Evolutionary conservation across 2,113 vertebrate species (phyloP).

Genomic region (Poeciliopsis retropinna): DNA sequence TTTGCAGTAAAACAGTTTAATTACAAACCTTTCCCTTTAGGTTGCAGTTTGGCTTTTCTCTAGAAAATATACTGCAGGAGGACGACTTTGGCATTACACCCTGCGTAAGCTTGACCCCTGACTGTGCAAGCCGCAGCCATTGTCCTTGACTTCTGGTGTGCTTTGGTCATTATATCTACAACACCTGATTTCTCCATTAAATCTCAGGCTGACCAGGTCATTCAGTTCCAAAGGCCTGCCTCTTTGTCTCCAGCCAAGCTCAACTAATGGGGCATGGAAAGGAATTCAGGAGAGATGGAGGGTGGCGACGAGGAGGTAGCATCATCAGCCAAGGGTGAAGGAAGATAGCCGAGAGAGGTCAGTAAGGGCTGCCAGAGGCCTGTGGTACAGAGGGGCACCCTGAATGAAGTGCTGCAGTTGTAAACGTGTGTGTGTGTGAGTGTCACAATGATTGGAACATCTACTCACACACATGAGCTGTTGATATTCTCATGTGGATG

Average conservation of each 20-base stretch:
- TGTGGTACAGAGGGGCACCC: conserved; percentile 56
- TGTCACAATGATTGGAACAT: conserved; percentile 71
- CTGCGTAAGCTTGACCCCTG: conserved; percentile 74
- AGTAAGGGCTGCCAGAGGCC: conserved; percentile 57
- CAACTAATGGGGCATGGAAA: conserved; percentile 91
- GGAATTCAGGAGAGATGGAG: conserved; percentile 74
- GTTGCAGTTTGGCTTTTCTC: conserved; percentile 59
- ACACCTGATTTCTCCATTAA: conserved; percentile 94
- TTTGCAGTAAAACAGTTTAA: conserved; percentile 67
- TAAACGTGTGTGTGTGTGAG: conserved; percentile 29
- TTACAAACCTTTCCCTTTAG: conserved; percentile 46
- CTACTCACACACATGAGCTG: conserved; percentile 88
- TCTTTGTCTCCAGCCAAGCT: conserved; percentile 96
- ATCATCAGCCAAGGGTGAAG: conserved; percentile 65
- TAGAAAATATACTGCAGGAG: conserved; percentile 71
- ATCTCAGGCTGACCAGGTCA: conserved; percentile 96
- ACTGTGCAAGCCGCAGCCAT: conserved; percentile 70
- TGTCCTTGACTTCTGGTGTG: conserved; percentile 91
- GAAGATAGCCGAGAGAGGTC: conserved; percentile 56
- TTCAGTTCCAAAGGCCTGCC: conserved; percentile 93
- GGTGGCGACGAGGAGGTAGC: conserved; percentile 63
- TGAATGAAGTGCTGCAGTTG: conserved; percentile 36
- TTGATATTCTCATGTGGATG: conserved; percentile 91
- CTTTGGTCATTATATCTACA: conserved; percentile 87
- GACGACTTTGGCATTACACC: conserved; percentile 73